Evolutionary conservation across 2,888 invertebrate genomes (phyloP).

Genomic region (Ferrisia virgata): DNA sequence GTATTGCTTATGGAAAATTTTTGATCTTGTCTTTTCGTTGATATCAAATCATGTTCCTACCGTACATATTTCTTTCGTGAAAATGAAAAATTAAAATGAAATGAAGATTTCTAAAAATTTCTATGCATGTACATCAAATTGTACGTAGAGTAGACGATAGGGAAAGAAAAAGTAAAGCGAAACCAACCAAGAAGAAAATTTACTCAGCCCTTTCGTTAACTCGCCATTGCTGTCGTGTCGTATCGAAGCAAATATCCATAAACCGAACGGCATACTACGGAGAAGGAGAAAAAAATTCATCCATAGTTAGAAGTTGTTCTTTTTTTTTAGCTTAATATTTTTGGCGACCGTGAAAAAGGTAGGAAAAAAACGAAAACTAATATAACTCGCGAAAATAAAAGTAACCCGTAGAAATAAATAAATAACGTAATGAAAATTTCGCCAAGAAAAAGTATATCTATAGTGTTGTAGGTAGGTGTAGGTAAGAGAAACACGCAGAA

Average conservation of each 20-base stretch:
- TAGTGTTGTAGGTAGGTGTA: neutral
- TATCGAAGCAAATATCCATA: neutral
- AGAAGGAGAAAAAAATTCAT: neutral
- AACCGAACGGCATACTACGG: neutral
- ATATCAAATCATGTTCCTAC: too few relatives aligned
- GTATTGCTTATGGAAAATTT: too few relatives aligned
- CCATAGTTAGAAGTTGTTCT: neutral
- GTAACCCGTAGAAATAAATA: neutral
- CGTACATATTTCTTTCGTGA: too few relatives aligned
- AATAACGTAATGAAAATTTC: constrained; percentile 1
- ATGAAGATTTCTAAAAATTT: neutral
- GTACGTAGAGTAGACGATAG: neutral
- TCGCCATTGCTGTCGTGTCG: too few relatives aligned
- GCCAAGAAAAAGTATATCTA: neutral
- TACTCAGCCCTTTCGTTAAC: neutral
- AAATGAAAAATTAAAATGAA: too few relatives aligned
- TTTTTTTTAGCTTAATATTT: neutral
- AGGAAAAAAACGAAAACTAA: neutral
- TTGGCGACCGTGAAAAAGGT: neutral
- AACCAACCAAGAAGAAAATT: neutral
- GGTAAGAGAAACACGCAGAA: neutral
- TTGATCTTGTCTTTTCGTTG: too few relatives aligned
- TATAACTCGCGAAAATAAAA: neutral
- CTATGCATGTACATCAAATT: too few relatives aligned
- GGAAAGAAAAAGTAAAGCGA: neutral